These are phyloP conservation scores for Siphamia tubifer DNA, from an alignment of 2,113 vertebrate genomes.

Conservation along the genomic window DNA sequence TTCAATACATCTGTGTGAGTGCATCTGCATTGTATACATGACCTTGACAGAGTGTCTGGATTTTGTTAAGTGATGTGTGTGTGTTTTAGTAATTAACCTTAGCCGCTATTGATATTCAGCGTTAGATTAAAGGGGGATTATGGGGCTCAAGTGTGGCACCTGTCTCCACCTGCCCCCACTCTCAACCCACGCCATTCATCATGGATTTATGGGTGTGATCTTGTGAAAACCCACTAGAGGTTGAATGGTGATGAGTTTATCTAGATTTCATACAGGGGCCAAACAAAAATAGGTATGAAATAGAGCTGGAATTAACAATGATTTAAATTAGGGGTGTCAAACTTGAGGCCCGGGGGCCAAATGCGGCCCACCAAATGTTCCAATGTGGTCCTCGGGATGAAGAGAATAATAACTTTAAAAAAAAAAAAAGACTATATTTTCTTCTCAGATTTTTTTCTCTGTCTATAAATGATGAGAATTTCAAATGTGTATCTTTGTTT, in stretches of 20 bases:
- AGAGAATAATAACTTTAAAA: too few relatives aligned
- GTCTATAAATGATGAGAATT: too few relatives aligned
- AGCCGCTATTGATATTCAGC: background rate
- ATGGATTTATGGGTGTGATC: background rate
- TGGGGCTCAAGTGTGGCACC: background rate
- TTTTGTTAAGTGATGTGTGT: background rate
- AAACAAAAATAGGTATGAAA: too few relatives aligned
- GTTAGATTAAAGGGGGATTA: conserved; percentile 39
- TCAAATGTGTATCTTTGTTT: too few relatives aligned
- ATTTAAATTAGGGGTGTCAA: too few relatives aligned
- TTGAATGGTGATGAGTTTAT: too few relatives aligned
- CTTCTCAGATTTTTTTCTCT: too few relatives aligned
- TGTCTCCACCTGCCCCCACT: background rate
- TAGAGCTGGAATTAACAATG: too few relatives aligned
- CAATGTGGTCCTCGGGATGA: too few relatives aligned
- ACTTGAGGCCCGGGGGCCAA: too few relatives aligned
- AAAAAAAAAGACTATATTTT: too few relatives aligned
- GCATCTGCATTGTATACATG: background rate
- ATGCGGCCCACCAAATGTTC: too few relatives aligned
- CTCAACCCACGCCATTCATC: background rate
- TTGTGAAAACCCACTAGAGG: background rate
- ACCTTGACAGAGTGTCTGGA: conserved; percentile 39
- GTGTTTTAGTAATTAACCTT: conserved; percentile 14
- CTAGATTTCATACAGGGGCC: background rate
- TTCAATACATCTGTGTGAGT: background rate